Base-by-base conservation (phyloP, 1,140 invertebrate species). In the Drosophila sulfurigaster region DNA sequence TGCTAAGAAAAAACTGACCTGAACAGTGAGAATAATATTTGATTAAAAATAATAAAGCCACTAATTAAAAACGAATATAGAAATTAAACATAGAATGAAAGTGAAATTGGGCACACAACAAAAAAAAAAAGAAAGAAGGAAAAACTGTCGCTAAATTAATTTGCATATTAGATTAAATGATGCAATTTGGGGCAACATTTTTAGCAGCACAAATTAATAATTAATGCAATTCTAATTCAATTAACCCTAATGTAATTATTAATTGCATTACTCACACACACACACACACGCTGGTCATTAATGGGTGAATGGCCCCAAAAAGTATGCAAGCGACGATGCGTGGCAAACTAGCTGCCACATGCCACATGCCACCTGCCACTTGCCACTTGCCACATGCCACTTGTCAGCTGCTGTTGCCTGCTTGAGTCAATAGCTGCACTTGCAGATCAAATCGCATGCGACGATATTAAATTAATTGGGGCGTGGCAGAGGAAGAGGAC, bases 401-500 rank as follows among this genome's bases (percentile, higher is more conserved):
- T 6, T 51, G 62, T 49, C 48, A 41, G 35, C 35, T 30, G 45
- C 28, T 52, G 60, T 32, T 8, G 35, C 10, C 35, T 38, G n/a
- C 49, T 64, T 52, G 16, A 64, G 62, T 52, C 48, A 64, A 64
- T 43, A 41, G 60, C 48, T 41, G 32, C 30, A 51, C 32, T 63
- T 20, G 30, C 59, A 32, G 51, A 57, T 66, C 41, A 45, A 46
- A 48, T 54, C 60, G 28, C 54, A 43, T 20, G 54, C 38, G 71
- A 30, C 30, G 49, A 28, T 41, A 52, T 52, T 30, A 54, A 62
- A 74, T 75, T 75, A 75, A 70, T 75, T 64, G 51, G 66, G 68
- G 54, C 16, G 54, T 60, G 64, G n/a, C 48, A 54, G 45, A 20
- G 13, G 66, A n/a, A 38, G 8, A 43, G 41, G 3, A 3, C n/a